Evolutionary conservation across 1,140 invertebrate genomes (phyloP), one percentile per base, ranked within the genome.

Genomic region (Apis cerana): DNA sequence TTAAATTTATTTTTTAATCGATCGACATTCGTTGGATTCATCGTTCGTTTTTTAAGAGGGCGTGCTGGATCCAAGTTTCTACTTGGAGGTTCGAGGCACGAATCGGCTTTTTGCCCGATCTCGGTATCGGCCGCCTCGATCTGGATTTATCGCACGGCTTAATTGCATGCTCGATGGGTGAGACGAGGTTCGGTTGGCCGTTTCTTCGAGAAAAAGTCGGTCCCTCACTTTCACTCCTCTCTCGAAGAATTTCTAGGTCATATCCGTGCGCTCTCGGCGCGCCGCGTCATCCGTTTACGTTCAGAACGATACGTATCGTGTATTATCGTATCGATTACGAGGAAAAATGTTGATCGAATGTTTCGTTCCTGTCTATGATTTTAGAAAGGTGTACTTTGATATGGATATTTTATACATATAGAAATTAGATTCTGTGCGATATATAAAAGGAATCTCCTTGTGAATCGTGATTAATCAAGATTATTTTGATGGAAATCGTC

Each of bases 61-160:
- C 54, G 12, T 19, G 43, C 58, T 17, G 56, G 48, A 50, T 78
- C 76, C 33, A 10, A 21, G 19, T 13, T 10, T 71, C 77, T 48
- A 85, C 82, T 89, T 86, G 65, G 61, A 70, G 59, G 27, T 77
- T 70, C 50, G 71, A 52, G 75, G 72, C 71, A 72, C 72, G 80
- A 80, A 80, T 69, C 64, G 61, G 71, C 75, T 88, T 89, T 89
- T 88, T 85, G 59, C 17, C 67, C 54, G 75, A 48, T 84, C 70
- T 82, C 33, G 90, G 75, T 85, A 89, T 91, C 85, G 81, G 58
- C 78, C 65, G 62, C 80, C 75, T 72, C 83, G 75, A 88, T 88
- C 86, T 82, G 69, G 43, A 85, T 83, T 85, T 86, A 88, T 89
- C 80, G 83, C 75, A 86, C 81, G 85, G 43, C 78, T 91, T 91